These are phyloP conservation scores for Morpho deidamia DNA, from an alignment of 2,888 invertebrate genomes.

Conservation along the genomic window DNA sequence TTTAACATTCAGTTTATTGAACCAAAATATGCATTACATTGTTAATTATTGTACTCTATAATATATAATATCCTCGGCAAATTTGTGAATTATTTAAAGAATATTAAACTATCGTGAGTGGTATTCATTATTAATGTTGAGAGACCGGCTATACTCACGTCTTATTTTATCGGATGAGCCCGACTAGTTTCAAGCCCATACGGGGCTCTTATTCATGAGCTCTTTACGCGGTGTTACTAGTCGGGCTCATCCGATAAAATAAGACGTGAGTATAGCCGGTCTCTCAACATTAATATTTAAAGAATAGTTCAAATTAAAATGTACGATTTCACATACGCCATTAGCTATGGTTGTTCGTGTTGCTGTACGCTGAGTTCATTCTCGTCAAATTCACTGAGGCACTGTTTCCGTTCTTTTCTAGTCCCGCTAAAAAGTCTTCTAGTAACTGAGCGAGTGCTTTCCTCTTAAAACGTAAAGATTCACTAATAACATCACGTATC, in stretches of 20 bases:
- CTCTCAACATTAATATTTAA: too few species aligned
- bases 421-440: constrained; percentile 80
- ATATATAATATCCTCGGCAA: neutral
- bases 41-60: neutral
- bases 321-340: constrained; percentile 31
- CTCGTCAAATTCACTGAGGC: constrained; percentile 57
- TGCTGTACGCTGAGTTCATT: constrained; percentile 52
- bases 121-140: too few species aligned
- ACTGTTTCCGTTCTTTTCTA: constrained; percentile 73
- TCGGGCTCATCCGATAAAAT: too few species aligned
- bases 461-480: constrained; percentile 88
- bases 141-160: too few species aligned
- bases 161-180: too few species aligned
- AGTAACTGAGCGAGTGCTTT: constrained; percentile 83
- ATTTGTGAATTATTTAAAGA: neutral
- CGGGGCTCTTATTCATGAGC: too few species aligned
- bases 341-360: constrained; percentile 63
- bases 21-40: neutral
- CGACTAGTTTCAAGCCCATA: too few species aligned
- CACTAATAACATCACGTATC: constrained; percentile 84
- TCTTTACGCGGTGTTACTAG: too few species aligned
- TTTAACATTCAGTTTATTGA: too few species aligned
- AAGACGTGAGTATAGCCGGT: too few species aligned
- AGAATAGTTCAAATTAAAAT: neutral
- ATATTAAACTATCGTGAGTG: too few species aligned